These are phyloP conservation scores for Phalanger gymnotis DNA, from an alignment of 2,797 vertebrate species.

Conservation along the genomic window DNA sequence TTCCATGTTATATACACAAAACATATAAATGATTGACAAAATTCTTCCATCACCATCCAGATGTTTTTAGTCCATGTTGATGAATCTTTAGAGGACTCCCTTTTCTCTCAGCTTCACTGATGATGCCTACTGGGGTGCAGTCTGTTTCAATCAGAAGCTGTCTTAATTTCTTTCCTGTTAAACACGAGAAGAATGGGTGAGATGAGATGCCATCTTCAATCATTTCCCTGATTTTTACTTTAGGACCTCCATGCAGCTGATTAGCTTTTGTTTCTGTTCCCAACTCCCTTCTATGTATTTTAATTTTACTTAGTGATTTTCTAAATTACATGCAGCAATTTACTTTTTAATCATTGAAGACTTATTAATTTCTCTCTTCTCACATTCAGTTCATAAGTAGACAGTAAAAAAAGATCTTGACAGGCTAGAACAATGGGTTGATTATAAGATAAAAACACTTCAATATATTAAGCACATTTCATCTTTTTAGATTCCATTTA, in stretches of 20 bases:
- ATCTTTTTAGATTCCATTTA: not conserved
- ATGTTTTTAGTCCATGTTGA: not conserved
- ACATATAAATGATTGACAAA: not conserved
- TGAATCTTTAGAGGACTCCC: fast-evolving
- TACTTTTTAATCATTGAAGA: conserved; percentile 7
- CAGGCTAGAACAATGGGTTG: not conserved
- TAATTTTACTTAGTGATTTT: conserved; percentile 23
- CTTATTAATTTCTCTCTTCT: not conserved
- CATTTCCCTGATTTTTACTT: conserved; percentile 10
- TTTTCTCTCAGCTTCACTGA: not conserved
- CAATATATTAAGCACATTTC: not conserved
- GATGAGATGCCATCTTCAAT: not conserved
- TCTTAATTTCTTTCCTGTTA: not conserved
- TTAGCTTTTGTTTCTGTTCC: not conserved
- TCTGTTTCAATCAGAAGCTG: not conserved
- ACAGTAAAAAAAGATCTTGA: not conserved
- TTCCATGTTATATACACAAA: not conserved
- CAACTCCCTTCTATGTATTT: not conserved
- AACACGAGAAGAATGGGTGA: not conserved
- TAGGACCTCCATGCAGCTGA: not conserved
- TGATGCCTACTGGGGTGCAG: not conserved
- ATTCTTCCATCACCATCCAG: not conserved
- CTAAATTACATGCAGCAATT: conserved; percentile 22
- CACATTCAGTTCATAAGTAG: not conserved
- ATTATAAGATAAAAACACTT: not conserved